phyloP scores from a whole-genome alignment of 2,797 vertebrate genomes.

The Esox lucius region DNA sequence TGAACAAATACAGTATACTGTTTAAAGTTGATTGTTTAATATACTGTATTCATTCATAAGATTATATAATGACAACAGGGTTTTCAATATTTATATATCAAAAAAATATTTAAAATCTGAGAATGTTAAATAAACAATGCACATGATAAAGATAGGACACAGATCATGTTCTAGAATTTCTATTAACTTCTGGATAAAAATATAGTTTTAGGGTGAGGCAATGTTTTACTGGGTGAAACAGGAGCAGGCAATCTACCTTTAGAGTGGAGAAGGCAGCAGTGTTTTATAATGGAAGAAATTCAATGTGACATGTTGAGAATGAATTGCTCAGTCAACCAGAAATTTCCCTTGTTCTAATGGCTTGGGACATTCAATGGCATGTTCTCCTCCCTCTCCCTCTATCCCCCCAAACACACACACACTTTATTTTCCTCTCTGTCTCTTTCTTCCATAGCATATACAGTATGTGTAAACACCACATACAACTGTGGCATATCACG shows the following conservation, averaged over 20 bases:
- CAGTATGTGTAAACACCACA: slow-evolving; percentile 55
- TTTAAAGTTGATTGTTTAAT: background rate
- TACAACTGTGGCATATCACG: slow-evolving; percentile 58
- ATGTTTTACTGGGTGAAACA: slow-evolving; percentile 81
- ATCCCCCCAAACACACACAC: slow-evolving; percentile 46
- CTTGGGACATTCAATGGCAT: slow-evolving; percentile 86
- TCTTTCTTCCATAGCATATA: slow-evolving; percentile 40
- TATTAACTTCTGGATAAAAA: slow-evolving; percentile 74
- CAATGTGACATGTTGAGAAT: slow-evolving; percentile 99
- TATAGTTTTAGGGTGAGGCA: slow-evolving; percentile 75
- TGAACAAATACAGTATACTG: background rate
- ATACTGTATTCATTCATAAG: background rate
- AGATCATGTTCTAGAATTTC: slow-evolving; percentile 55
- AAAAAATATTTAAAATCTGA: background rate
- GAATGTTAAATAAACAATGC: slow-evolving; percentile 26
- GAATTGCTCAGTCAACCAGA: slow-evolving; percentile 99
- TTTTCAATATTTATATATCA: background rate
- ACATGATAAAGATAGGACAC: slow-evolving; percentile 58
- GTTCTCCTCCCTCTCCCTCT: slow-evolving; percentile 46
- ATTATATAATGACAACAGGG: background rate
- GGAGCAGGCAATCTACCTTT: slow-evolving; percentile 82
- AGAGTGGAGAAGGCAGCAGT: slow-evolving; percentile 78
- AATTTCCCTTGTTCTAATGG: slow-evolving; percentile 99
- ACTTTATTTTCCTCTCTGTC: slow-evolving; percentile 40
- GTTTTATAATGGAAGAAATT: slow-evolving; percentile 95